Conservation (phyloP, 2,888 invertebrate genomes). For the Himalopsyche japonica region DNA sequence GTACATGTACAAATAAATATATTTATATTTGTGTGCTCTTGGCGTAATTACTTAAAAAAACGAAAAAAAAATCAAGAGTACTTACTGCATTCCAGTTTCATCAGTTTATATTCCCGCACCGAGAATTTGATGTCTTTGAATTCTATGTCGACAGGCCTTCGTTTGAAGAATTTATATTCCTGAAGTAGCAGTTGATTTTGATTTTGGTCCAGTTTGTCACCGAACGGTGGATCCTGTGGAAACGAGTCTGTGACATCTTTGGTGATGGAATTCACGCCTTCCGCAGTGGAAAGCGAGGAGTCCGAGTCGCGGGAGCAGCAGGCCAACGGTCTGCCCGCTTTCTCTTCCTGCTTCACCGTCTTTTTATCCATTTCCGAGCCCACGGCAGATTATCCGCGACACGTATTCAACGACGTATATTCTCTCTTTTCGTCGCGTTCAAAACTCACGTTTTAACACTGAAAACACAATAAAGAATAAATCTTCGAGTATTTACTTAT, state of each 20-base stretch:
- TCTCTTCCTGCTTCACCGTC: conserved; percentile 24
- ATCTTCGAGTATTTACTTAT: background rate
- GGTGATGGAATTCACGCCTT: conserved; percentile 1
- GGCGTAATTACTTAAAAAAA: background rate
- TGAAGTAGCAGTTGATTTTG: conserved; percentile 30
- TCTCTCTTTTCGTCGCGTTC: background rate
- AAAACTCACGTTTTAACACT: background rate
- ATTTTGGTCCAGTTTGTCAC: background rate
- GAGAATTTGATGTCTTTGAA: conserved; percentile 70
- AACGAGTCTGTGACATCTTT: background rate
- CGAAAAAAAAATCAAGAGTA: conserved; percentile 40
- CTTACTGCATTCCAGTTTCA: conserved; percentile 65
- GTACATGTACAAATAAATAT: too few species aligned
- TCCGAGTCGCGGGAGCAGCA: conserved; percentile 35
- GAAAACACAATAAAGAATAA: background rate
- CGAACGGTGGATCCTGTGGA: conserved; percentile 36
- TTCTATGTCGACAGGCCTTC: conserved; percentile 68
- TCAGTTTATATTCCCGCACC: conserved; percentile 61
- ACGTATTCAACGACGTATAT: background rate
- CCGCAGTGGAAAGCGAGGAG: conserved; percentile 30
- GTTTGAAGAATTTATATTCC: conserved; percentile 41
- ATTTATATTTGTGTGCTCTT: too few species aligned
- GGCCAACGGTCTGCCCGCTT: conserved; percentile 26
- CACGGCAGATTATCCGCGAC: background rate
- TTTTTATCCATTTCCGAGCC: background rate